These are phyloP conservation scores for Protodeltote pygarga DNA, from an alignment of 2,888 invertebrate genomes.

Conservation along the genomic window DNA sequence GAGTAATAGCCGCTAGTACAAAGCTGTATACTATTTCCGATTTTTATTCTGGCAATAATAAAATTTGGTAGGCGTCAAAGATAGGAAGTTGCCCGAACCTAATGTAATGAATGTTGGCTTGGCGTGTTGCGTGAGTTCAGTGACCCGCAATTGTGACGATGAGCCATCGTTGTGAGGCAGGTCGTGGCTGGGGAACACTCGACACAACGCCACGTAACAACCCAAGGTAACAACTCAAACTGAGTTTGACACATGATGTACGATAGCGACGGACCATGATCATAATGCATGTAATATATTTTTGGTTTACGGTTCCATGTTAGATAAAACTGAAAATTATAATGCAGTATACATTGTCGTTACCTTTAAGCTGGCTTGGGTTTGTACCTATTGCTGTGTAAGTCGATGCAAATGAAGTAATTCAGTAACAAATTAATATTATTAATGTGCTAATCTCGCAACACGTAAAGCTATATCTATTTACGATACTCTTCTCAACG, in stretches of 20 bases:
- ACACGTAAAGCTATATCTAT: no score
- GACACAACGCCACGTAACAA: constrained; percentile 50
- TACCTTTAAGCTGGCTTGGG: no score
- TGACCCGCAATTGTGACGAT: constrained; percentile 51
- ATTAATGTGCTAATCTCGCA: no score
- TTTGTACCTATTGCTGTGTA: no score
- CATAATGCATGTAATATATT: no score
- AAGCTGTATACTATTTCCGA: constrained; percentile 13
- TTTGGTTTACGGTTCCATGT: no score
- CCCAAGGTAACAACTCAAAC: constrained; percentile 50
- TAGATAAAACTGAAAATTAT: no score
- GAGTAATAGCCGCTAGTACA: constrained; percentile 3
- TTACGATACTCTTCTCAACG: no score
- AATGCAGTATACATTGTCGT: no score
- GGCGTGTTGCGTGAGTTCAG: constrained; percentile 42
- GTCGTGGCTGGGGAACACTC: constrained; percentile 59
- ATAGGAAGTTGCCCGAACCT: constrained; percentile 43
- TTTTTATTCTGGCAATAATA: constrained; percentile 16
- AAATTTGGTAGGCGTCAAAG: constrained; percentile 35
- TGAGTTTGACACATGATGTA: constrained; percentile 43
- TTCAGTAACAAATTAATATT: no score
- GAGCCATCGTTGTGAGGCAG: constrained; percentile 61
- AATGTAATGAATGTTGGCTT: constrained; percentile 51
- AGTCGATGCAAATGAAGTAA: no score
- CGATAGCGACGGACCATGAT: no score